Evolutionary conservation across 2,797 vertebrate species (phyloP).

Genomic region (Pseudochirops cupreus): DNA sequence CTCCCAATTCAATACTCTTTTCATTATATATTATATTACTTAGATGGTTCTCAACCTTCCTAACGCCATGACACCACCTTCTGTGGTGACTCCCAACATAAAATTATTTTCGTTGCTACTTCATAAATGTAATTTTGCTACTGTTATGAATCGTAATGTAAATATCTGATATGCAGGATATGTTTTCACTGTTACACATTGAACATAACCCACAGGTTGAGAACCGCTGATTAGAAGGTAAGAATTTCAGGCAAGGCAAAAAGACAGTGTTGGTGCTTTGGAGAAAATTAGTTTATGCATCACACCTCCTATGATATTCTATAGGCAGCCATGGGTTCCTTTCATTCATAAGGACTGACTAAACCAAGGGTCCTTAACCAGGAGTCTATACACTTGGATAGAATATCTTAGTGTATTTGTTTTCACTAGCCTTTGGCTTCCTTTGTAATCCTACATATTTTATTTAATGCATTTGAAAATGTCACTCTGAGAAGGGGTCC

Average conservation of each 20-base stretch:
- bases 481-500: background rate
- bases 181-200: too few relatives aligned
- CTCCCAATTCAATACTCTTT: background rate
- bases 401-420: background rate
- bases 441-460: background rate
- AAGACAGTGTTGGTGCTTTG: background rate
- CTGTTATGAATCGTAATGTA: too few relatives aligned
- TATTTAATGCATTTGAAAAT: background rate
- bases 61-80: too few relatives aligned
- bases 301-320: background rate
- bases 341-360: background rate
- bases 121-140: too few relatives aligned
- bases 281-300: background rate
- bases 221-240: background rate
- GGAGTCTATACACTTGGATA: background rate
- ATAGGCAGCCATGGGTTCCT: background rate
- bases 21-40: background rate
- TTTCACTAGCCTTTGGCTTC: background rate
- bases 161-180: too few relatives aligned
- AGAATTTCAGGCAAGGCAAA: background rate
- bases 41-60: background rate
- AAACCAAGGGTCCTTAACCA: background rate
- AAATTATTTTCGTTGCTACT: too few relatives aligned
- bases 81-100: too few relatives aligned
- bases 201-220: too few relatives aligned